Percentiles rank a stretch among this genome's conserved stretches.
Evolutionary conservation across 2,888 invertebrate species (phyloP).

Genomic region (Atherix ibis): DNA sequence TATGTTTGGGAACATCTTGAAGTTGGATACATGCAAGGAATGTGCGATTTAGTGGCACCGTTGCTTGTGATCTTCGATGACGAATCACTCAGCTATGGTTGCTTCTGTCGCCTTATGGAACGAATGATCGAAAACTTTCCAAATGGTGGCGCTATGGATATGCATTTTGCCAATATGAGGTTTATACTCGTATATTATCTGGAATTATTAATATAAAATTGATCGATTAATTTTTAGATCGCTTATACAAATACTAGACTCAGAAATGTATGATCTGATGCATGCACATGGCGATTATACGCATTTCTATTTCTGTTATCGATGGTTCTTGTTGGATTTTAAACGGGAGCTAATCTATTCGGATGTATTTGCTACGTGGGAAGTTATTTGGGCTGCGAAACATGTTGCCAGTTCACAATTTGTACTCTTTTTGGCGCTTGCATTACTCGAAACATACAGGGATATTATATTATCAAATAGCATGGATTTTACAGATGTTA

Average conservation of each 20-base stretch:
- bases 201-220: not conserved
- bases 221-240: slow-evolving; percentile 35
- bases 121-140: slow-evolving; percentile 86
- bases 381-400: slow-evolving; percentile 88
- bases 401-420: slow-evolving; percentile 76
- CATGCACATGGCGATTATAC: slow-evolving; percentile 91
- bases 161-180: slow-evolving; percentile 91
- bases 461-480: slow-evolving; percentile 88
- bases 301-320: slow-evolving; percentile 94
- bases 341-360: slow-evolving; percentile 85
- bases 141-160: slow-evolving; percentile 86
- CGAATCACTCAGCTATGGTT: slow-evolving; percentile 78
- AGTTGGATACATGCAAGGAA: slow-evolving; percentile 91
- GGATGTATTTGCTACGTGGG: slow-evolving; percentile 91
- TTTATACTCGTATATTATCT: no score
- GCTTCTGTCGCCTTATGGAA: slow-evolving; percentile 82
- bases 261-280: slow-evolving; percentile 88
- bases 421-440: slow-evolving; percentile 83
- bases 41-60: slow-evolving; percentile 92
- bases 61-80: slow-evolving; percentile 83
- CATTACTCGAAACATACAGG: slow-evolving; percentile 79
- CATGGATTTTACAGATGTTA: slow-evolving; percentile 97
- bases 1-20: slow-evolving; percentile 94
- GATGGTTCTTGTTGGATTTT: slow-evolving; percentile 93
- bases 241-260: slow-evolving; percentile 74